phyloP scores from a whole-genome alignment of 2,888 invertebrate genomes.

The Zygothrica quintamaculata region DNA sequence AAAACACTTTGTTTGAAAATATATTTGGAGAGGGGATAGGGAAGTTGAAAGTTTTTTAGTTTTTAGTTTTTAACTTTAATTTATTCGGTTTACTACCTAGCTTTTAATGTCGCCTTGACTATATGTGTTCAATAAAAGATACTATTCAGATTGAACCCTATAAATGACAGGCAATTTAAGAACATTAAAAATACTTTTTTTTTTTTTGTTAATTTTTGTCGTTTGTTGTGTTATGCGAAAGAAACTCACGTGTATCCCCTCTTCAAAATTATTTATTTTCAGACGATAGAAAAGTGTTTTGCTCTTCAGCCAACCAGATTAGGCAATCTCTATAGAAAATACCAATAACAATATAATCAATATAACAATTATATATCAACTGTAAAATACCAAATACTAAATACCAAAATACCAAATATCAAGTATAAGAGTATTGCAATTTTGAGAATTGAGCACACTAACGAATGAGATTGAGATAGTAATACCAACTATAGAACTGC shows the following conservation, averaged over 20 bases:
- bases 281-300: conserved; percentile 81
- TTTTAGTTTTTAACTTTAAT: conserved; percentile 45
- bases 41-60: conserved; percentile 10
- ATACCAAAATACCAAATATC: background rate
- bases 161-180: conserved; percentile 43
- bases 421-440: conserved; percentile 1
- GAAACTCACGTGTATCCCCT: conserved; percentile 84
- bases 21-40: conserved; percentile 83
- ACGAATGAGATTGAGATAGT: conserved; percentile 24
- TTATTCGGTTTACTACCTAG: conserved; percentile 52
- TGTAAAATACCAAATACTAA: conserved; percentile 1
- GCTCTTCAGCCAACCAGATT: conserved; percentile 59
- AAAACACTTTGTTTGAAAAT: conserved; percentile 60
- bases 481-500: conserved; percentile 11
- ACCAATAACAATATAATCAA: conserved; percentile 31
- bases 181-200: conserved; percentile 63
- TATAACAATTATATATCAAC: conserved; percentile 10
- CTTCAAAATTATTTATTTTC: conserved; percentile 85
- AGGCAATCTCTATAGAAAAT: conserved; percentile 51
- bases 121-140: conserved; percentile 8
- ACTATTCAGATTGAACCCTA: conserved; percentile 9
- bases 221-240: conserved; percentile 77
- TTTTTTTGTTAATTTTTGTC: conserved; percentile 71
- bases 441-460: conserved; percentile 14
- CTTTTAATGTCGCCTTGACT: conserved; percentile 58